Evolutionary conservation across 2,113 vertebrate species (phyloP), one percentile per base, ranked within the genome.

Genomic region (Apteryx mantelli): DNA sequence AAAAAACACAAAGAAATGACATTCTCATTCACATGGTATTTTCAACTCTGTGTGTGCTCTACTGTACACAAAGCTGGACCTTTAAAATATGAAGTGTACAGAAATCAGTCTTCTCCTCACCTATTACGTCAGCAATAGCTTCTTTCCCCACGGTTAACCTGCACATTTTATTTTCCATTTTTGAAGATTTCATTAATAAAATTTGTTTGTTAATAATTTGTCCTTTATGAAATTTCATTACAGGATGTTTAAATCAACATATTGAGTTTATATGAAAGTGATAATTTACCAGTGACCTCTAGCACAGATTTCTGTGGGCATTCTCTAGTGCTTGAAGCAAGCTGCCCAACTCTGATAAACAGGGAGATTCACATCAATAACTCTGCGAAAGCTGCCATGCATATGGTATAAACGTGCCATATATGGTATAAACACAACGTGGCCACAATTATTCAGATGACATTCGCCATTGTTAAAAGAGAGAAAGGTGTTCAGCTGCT

Each of bases 321-420:
- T 69, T 85, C 15, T 58, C 32, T 21, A 56, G 55, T 22, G 19
- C n/a, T 77, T 78, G 80, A 84, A 75, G 32, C 26, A 58, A 5
- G 7, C 32, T 70, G 53, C 53, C 84, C 52, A 65, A 7, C 20
- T 53, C 50, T 28, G 75, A 77, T 38, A 46, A 64, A 40, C 0
- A 58, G 89, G 82, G 82, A 95, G 94, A 97, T 89, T 81, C 96
- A 95, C 91, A 68, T 86, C 89, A 93, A 16, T 84, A 89, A 85
- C 53, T 90, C 89, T 80, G 48, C 36, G 69, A 92, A 78, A 16
- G 55, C 66, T 73, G 82, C 83, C 78, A 73, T 61, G 88, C 89
- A 61, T 24, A 74, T 19, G 53, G 77, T 66, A 76, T 40, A 88
- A 89, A 86, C 46, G 77, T 7, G 21, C 75, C 68, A 68, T 80